Base-by-base conservation (phyloP, 2,113 vertebrate species). In the Pseudorectes ferrugineus region DNA sequence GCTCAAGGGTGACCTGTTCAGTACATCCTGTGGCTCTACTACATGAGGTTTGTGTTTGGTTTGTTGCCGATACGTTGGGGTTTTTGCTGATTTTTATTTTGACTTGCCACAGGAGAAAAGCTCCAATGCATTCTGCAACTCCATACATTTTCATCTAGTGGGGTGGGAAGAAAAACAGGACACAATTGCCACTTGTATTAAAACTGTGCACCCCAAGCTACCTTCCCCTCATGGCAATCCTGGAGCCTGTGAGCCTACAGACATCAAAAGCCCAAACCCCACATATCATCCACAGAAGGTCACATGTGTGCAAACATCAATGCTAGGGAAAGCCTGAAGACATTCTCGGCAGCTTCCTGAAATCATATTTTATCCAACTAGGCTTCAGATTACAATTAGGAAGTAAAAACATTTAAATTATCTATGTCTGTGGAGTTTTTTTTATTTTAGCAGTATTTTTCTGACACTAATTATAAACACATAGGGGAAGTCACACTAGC, bases 281-380 rank as follows among this genome's bases (percentile, higher is more conserved):
- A 75, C 0, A 0, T 63, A 45, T 5, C 51, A 74, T 16, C 11
- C 3, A 3, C 25, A 31, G 46, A 77, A 80, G 20, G 55, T 33
- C 67, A 65, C 1, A 49, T 4, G 8, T 8, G 12, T 51, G 13
- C 43, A 76, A 85, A 85, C 5, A 55, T 11, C 26, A 68, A 12
- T 1, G 5, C 59, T 7, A 43, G 38, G 33, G 52, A 91, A 80
- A 88, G 54, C 36, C 62, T 66, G 26, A 43, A 67, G 78, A 62
- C 11, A 19, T 49, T 72, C 42, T 79, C 16, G 67, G 28, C 6
- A 7, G 45, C 28, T 57, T 80, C 54, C 62, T 68, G 42, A 85
- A 95, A 82, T 62, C 26, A 36, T 5, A 59, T 82, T 42, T 88
- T 35, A 82, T 81, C 79, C 67, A 89, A 38, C 18, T 59, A 83